A percentile compares a stretch with the other conserved stretches of the same genome.
These are phyloP conservation scores for Dryobotodes eremita DNA, from an alignment of 2,888 invertebrate species.

Conservation along the genomic window DNA sequence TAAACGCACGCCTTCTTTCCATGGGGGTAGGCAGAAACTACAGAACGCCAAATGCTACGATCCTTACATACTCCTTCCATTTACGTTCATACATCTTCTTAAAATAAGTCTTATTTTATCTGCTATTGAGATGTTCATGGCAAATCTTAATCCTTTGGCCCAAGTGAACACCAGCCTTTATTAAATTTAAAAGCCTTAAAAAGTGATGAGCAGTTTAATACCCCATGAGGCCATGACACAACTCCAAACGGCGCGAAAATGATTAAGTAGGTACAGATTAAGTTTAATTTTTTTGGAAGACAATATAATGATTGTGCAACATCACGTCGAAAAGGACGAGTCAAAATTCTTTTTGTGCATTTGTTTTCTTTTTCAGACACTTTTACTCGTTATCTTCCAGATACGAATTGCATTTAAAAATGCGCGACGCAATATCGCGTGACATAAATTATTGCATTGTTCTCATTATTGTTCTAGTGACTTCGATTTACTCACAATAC, in stretches of 20 bases:
- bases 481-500: constrained; percentile 24
- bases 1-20: too few species aligned
- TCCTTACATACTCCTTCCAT: too few species aligned
- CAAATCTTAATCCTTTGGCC: background rate
- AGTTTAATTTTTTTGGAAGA: background rate
- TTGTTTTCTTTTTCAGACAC: background rate
- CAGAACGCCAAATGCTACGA: too few species aligned
- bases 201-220: background rate
- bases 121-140: background rate
- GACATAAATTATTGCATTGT: constrained; percentile 33
- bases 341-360: constrained; percentile 8
- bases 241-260: background rate
- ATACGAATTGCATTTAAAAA: constrained; percentile 22
- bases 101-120: background rate
- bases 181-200: too few species aligned
- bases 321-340: background rate
- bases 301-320: background rate
- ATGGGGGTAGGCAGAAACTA: too few species aligned
- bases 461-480: constrained; percentile 31
- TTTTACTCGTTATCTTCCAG: background rate
- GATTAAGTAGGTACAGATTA: background rate
- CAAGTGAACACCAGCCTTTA: background rate
- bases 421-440: background rate
- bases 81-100: background rate
- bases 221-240: too few species aligned